These are phyloP conservation scores for Paramormyrops kingsleyae DNA, from an alignment of 2,113 vertebrate species.

Conservation along the genomic window DNA sequence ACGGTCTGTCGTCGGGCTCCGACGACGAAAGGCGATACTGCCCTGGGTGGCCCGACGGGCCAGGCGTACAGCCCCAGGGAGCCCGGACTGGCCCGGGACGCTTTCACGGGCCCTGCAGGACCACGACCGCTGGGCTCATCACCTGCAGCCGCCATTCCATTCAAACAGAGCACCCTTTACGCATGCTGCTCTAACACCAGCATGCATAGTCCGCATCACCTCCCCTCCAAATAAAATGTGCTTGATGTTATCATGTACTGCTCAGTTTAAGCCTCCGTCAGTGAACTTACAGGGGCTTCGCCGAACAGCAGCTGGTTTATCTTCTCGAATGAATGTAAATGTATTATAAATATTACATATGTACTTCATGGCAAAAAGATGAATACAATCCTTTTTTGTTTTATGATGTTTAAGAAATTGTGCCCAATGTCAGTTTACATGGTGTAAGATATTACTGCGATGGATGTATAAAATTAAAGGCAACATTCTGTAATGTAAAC, in stretches of 20 bases:
- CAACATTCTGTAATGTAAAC: background rate
- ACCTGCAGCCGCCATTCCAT: background rate
- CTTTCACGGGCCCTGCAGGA: conserved; percentile 8
- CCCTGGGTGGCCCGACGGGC: conserved; percentile 49
- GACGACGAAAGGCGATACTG: conserved; percentile 61
- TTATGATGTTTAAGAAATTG: background rate
- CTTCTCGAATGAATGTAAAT: background rate
- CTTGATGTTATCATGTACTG: background rate
- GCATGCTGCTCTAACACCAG: background rate
- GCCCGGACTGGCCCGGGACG: background rate
- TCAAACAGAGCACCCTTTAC: background rate
- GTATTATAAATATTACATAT: background rate
- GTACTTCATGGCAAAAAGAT: background rate
- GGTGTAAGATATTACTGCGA: background rate
- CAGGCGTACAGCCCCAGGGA: conserved; percentile 33
- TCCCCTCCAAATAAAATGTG: background rate
- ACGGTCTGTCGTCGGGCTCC: conserved; percentile 62
- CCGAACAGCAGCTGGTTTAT: background rate
- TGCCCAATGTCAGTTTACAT: background rate
- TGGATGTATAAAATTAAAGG: background rate
- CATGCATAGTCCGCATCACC: background rate
- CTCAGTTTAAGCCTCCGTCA: background rate
- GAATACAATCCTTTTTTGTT: background rate
- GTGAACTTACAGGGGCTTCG: background rate
- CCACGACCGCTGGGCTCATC: background rate